These are phyloP conservation scores for Lathamus discolor DNA, from an alignment of 2,113 vertebrate genomes.

Conservation along the genomic window DNA sequence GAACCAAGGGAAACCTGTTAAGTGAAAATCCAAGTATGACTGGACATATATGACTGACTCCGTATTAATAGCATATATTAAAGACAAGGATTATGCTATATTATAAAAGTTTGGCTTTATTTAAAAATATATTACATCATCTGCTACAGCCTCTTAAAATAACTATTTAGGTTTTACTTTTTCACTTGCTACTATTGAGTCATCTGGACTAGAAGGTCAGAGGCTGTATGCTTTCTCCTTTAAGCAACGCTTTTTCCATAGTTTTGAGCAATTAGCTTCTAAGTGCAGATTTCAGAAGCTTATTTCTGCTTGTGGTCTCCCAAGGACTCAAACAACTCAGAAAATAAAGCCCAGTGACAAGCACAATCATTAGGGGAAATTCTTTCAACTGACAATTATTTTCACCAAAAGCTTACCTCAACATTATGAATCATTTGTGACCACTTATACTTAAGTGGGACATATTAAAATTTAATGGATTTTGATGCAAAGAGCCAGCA, in stretches of 20 bases:
- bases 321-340: not conserved
- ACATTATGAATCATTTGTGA: constrained; percentile 74
- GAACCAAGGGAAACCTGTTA: not conserved
- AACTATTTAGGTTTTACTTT: not conserved
- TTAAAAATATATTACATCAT: not conserved
- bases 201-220: constrained; percentile 45
- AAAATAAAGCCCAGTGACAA: constrained; percentile 56
- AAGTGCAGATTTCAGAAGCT: not conserved
- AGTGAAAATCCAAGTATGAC: not conserved
- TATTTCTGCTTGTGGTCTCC: constrained; percentile 6
- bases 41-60: not conserved
- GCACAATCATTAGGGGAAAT: constrained; percentile 37
- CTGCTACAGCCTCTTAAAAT: not conserved
- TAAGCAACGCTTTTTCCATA: constrained; percentile 24
- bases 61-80: not conserved
- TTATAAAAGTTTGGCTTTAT: not conserved
- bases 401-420: constrained; percentile 66
- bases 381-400: constrained; percentile 58
- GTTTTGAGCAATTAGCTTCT: not conserved
- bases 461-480: constrained; percentile 76
- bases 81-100: not conserved
- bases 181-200: not conserved
- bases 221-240: not conserved
- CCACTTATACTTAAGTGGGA: constrained; percentile 69
- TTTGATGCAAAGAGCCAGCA: constrained; percentile 57